Conservation (phyloP, 37 sponge, comb jelly and placozoan genomes). For the Agelas oroides region DNA sequence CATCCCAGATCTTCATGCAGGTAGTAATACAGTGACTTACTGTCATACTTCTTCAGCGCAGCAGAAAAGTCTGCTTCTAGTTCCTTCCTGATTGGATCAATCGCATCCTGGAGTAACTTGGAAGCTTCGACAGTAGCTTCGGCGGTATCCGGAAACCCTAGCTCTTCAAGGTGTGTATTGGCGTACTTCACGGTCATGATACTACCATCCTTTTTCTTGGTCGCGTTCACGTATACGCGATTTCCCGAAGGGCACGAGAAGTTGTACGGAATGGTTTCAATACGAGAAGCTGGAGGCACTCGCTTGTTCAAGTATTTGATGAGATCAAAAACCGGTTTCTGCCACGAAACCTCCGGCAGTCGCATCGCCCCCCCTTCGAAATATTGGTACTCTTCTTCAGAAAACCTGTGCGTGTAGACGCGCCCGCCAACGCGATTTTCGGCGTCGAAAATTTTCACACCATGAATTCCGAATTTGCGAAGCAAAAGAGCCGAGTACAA, state of each 20-base stretch:
- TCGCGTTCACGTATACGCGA: slow-evolving; percentile 27
- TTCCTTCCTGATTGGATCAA: slow-evolving; percentile 13
- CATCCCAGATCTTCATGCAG: slow-evolving; percentile 11
- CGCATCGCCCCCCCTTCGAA: too few species aligned
- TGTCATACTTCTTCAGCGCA: slow-evolving; percentile 34
- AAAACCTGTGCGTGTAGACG: too few species aligned
- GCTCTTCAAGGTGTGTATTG: slow-evolving; percentile 11
- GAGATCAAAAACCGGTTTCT: too few species aligned
- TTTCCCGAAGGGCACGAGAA: slow-evolving; percentile 34
- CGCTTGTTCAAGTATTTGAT: slow-evolving; percentile 8
- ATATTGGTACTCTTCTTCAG: too few species aligned
- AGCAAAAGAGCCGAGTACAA: too few species aligned
- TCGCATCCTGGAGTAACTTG: slow-evolving; percentile 17
- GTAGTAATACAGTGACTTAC: slow-evolving; percentile 17
- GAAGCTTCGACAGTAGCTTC: slow-evolving; percentile 8
- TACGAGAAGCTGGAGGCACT: not conserved
- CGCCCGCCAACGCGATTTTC: too few species aligned
- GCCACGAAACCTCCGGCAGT: too few species aligned
- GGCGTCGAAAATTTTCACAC: too few species aligned
- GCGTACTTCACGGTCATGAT: slow-evolving; percentile 35
- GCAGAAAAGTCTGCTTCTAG: not conserved
- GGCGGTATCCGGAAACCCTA: slow-evolving; percentile 33
- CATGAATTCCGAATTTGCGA: too few species aligned
- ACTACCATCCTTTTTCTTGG: slow-evolving; percentile 3
- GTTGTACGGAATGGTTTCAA: slow-evolving; percentile 13